A percentile compares a stretch with the other conserved stretches of the same genome.
phyloP scores from a whole-genome alignment of 2,888 invertebrate genomes.

The Crepidodera aurea region DNA sequence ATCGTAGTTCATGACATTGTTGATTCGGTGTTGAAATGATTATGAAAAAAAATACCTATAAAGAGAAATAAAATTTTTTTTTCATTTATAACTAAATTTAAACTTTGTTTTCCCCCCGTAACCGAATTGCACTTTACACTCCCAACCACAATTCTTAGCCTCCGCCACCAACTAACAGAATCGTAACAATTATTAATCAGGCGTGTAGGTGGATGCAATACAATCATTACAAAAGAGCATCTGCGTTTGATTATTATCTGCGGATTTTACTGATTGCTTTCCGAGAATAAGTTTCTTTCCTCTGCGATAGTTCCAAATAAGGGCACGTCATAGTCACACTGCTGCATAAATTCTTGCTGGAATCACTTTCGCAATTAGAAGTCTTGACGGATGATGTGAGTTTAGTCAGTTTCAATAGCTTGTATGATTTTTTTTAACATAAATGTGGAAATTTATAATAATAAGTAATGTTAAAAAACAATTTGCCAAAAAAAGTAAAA shows the following conservation, averaged over 20 bases:
- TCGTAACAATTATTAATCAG: conserved; percentile 37
- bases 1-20: no score
- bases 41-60: neutral
- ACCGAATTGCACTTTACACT: conserved; percentile 17
- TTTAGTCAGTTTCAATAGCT: no score
- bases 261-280: conserved; percentile 25
- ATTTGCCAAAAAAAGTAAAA: no score
- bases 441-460: no score
- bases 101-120: conserved; percentile 7
- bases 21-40: no score
- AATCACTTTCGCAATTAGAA: neutral
- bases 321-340: neutral
- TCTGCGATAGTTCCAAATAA: conserved; percentile 18
- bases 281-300: conserved; percentile 9
- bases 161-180: conserved; percentile 21
- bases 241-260: conserved; percentile 28
- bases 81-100: neutral
- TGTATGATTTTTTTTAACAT: no score
- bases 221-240: conserved; percentile 28
- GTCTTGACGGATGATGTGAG: neutral
- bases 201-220: conserved; percentile 33
- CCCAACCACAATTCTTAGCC: conserved; percentile 21
- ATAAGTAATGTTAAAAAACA: no score
- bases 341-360: neutral
- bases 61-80: neutral